These are phyloP conservation scores for Clavelina lepadiformis DNA, from an alignment of 23 tunicate genomes.

Conservation along the genomic window DNA sequence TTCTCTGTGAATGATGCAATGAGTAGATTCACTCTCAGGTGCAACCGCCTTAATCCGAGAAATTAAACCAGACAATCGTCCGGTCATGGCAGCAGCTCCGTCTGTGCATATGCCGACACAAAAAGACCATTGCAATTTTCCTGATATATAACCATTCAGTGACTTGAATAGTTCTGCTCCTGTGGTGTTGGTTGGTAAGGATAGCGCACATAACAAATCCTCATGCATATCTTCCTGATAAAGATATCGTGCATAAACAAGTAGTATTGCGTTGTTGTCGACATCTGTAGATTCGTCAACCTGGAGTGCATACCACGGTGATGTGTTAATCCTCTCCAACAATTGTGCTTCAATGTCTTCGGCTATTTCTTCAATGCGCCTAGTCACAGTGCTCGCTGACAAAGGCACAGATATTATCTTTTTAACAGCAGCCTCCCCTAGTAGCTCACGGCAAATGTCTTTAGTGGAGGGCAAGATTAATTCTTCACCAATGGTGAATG, in stretches of 20 bases:
- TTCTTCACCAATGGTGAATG: slow-evolving; percentile 29
- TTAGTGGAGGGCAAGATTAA: slow-evolving; percentile 11
- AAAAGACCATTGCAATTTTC: slow-evolving; percentile 8
- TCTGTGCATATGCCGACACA: slow-evolving; percentile 15
- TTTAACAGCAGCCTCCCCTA: slow-evolving; percentile 14
- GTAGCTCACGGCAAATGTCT: slow-evolving; percentile 16
- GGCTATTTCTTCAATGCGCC: slow-evolving; percentile 18
- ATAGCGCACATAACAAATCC: background rate
- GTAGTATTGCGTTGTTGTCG: slow-evolving; percentile 2
- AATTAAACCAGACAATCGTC: slow-evolving; percentile 12
- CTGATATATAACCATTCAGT: slow-evolving; percentile 7
- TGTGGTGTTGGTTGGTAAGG: slow-evolving; percentile 7
- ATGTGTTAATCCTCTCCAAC: slow-evolving; percentile 8
- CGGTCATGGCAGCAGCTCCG: slow-evolving; percentile 15
- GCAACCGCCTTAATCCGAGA: background rate
- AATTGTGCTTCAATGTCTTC: slow-evolving; percentile 21
- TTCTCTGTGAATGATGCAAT: slow-evolving; percentile 9
- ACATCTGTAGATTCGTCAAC: slow-evolving; percentile 8
- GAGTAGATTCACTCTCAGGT: slow-evolving; percentile 12
- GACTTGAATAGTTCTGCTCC: too few species aligned
- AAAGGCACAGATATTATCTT: slow-evolving; percentile 16
- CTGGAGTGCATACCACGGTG: slow-evolving; percentile 14
- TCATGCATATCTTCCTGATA: slow-evolving; percentile 4
- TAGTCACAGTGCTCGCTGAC: slow-evolving; percentile 21
- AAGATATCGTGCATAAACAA: slow-evolving; percentile 6